phyloP scores from a whole-genome alignment of 2,888 invertebrate species.

The Andrena haemorrhoa region DNA sequence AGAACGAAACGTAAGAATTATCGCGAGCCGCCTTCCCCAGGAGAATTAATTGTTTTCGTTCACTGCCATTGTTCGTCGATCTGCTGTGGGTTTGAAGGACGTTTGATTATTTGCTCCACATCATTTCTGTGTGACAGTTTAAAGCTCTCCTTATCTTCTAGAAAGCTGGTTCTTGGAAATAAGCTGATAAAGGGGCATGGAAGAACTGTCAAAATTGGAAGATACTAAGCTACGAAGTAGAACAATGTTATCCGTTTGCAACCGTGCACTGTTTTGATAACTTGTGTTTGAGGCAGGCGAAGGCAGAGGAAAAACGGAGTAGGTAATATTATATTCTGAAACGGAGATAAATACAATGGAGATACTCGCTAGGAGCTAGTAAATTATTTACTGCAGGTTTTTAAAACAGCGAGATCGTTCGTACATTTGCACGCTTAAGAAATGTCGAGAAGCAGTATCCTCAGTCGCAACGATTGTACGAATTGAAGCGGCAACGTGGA shows the following conservation, averaged over 20 bases:
- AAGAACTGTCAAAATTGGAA: no score
- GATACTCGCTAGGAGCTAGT: not conserved
- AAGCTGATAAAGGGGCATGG: no score
- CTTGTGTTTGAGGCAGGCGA: slow-evolving; percentile 8
- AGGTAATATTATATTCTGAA: slow-evolving; percentile 11
- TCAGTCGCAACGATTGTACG: not conserved
- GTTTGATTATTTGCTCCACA: not conserved
- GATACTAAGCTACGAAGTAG: slow-evolving; percentile 4
- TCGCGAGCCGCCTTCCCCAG: slow-evolving; percentile 21
- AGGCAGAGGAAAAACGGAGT: not conserved
- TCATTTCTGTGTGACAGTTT: not conserved
- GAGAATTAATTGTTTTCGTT: slow-evolving; percentile 40
- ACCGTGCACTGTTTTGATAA: not conserved
- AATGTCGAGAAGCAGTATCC: not conserved
- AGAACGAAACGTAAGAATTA: slow-evolving; percentile 42
- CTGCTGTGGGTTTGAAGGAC: not conserved
- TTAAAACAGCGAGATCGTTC: no score
- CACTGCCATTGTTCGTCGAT: slow-evolving; percentile 2
- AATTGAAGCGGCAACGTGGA: not conserved
- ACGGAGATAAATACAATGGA: not conserved
- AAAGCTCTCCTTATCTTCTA: not conserved
- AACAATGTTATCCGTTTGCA: slow-evolving; percentile 32
- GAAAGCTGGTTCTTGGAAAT: not conserved
- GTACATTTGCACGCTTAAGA: no score
- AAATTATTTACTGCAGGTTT: not conserved